Evolutionary conservation across 92 coral and sea anemone species (phyloP).

Genomic region (Muricea muricata): DNA sequence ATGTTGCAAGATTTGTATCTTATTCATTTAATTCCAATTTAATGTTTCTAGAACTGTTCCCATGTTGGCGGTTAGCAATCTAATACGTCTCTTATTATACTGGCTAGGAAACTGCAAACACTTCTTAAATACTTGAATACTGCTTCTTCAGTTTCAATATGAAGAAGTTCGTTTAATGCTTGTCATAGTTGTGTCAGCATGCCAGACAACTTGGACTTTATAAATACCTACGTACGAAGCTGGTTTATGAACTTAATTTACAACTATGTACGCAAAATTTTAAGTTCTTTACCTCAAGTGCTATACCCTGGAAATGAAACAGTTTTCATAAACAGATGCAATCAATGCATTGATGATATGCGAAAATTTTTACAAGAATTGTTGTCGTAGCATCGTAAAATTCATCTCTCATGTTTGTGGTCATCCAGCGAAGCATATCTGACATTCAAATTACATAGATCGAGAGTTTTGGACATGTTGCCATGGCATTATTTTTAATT

Average conservation of each 20-base stretch:
- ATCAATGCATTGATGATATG: neutral
- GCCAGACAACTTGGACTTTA: too few relatives aligned
- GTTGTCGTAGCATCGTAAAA: neutral
- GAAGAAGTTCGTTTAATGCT: neutral
- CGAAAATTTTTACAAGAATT: neutral
- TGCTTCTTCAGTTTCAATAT: too few relatives aligned
- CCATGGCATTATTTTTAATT: neutral
- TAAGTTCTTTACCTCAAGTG: neutral
- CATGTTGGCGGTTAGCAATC: too few relatives aligned
- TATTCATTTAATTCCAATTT: too few relatives aligned
- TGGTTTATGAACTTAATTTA: too few relatives aligned
- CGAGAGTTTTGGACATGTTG: neutral
- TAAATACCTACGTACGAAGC: too few relatives aligned
- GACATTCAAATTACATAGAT: constrained; percentile 4
- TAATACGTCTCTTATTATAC: too few relatives aligned
- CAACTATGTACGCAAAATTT: too few relatives aligned
- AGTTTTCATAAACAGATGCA: neutral
- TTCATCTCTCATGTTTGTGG: neutral
- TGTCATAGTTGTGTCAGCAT: neutral
- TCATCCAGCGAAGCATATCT: neutral
- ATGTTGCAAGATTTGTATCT: too few relatives aligned
- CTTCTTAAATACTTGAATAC: neutral
- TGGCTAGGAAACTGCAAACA: neutral
- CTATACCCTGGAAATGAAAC: neutral
- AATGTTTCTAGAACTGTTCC: too few relatives aligned